phyloP scores from a whole-genome alignment of 2,113 vertebrate species.

The Notarius lentiginosus region DNA sequence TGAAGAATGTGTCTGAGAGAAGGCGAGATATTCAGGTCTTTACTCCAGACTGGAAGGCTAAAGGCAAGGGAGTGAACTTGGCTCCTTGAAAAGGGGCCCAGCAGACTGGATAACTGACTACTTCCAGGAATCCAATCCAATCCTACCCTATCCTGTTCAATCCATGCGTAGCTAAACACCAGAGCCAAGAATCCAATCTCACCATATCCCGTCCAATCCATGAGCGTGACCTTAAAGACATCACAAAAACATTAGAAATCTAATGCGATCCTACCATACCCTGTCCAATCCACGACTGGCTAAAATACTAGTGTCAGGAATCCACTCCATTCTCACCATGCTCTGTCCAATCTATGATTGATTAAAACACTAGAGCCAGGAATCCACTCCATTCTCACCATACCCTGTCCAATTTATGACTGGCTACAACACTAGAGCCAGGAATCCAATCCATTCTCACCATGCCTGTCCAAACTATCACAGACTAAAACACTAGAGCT shows the following conservation, averaged over 20 bases:
- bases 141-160: not conserved
- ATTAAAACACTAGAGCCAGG: not conserved
- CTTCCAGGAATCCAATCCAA: not conserved
- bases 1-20: slow-evolving; percentile 38
- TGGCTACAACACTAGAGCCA: not conserved
- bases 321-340: not conserved
- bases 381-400: not conserved
- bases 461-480: not conserved
- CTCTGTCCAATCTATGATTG: not conserved
- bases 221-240: not conserved
- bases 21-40: not conserved
- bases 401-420: not conserved
- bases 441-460: not conserved
- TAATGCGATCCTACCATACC: too few species aligned
- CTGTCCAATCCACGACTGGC: not conserved
- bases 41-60: not conserved
- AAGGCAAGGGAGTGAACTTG: not conserved
- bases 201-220: not conserved
- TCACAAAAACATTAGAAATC: not conserved
- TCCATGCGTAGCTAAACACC: not conserved
- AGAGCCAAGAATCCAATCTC: not conserved
- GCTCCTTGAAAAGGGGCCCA: not conserved
- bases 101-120: too few species aligned
- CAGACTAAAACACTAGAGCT: not conserved
- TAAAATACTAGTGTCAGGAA: not conserved